Percentiles rank a stretch among this genome's conserved stretches.
These are phyloP conservation scores for Trogon melanurus DNA, from an alignment of 2,113 vertebrate genomes.

Conservation along the genomic window DNA sequence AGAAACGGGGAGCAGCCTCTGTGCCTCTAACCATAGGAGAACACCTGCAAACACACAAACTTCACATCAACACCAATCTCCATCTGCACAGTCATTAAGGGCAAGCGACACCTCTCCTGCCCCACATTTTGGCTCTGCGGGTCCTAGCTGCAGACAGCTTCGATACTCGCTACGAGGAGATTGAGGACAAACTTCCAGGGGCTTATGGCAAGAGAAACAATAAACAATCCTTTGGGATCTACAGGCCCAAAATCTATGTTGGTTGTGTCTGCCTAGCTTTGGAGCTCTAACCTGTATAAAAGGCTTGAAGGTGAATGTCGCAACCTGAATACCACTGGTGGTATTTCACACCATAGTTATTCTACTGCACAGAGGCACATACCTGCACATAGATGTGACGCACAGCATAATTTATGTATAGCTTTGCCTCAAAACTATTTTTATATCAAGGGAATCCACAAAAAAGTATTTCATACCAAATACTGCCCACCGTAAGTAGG, in stretches of 20 bases:
- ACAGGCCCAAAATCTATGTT: background rate
- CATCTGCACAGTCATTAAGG: background rate
- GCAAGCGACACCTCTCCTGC: background rate
- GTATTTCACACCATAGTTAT: background rate
- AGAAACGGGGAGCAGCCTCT: background rate
- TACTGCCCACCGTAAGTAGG: background rate
- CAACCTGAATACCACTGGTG: background rate
- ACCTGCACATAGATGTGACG: background rate
- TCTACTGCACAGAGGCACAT: background rate
- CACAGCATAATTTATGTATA: background rate
- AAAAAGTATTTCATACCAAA: background rate
- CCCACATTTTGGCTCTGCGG: fast-evolving
- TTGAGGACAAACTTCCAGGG: background rate
- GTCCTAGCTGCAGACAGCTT: background rate
- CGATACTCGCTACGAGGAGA: fast-evolving
- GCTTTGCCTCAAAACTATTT: background rate
- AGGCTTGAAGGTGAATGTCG: background rate
- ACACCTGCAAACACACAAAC: background rate
- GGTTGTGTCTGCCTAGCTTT: background rate
- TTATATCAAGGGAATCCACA: background rate
- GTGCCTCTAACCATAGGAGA: background rate
- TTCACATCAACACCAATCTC: background rate
- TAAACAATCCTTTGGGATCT: background rate
- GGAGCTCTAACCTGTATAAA: background rate
- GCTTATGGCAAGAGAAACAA: background rate